phyloP scores from a whole-genome alignment of 2,797 vertebrate genomes.

The Tragelaphus oryx region DNA sequence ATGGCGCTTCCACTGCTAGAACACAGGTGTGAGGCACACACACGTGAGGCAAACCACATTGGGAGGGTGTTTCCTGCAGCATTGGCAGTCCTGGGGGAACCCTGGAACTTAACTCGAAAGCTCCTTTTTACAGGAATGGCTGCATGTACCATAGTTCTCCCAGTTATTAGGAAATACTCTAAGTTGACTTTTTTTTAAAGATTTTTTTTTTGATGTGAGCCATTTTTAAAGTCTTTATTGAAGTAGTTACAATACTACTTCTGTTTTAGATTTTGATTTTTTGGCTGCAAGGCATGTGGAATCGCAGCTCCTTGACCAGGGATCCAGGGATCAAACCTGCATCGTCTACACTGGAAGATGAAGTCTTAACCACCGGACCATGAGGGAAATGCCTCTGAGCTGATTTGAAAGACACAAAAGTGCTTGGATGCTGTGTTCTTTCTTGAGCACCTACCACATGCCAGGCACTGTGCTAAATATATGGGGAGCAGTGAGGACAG shows the following conservation, averaged over 20 bases:
- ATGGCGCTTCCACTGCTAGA: neutral
- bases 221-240: neutral
- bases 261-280: neutral
- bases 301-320: neutral
- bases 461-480: neutral
- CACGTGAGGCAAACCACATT: neutral
- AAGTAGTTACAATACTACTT: neutral
- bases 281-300: neutral
- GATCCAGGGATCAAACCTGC: neutral
- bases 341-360: neutral
- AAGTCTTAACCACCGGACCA: neutral
- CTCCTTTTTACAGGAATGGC: neutral
- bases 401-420: neutral
- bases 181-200: neutral
- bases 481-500: neutral
- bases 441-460: neutral
- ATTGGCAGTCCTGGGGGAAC: neutral
- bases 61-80: neutral
- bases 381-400: neutral
- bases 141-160: fast-evolving
- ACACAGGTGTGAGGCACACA: neutral
- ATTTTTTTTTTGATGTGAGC: neutral
- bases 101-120: neutral
- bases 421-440: neutral
- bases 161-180: neutral